These are phyloP conservation scores for Drosophila takahashii DNA, from an alignment of 1,140 invertebrate species.

Conservation along the genomic window DNA sequence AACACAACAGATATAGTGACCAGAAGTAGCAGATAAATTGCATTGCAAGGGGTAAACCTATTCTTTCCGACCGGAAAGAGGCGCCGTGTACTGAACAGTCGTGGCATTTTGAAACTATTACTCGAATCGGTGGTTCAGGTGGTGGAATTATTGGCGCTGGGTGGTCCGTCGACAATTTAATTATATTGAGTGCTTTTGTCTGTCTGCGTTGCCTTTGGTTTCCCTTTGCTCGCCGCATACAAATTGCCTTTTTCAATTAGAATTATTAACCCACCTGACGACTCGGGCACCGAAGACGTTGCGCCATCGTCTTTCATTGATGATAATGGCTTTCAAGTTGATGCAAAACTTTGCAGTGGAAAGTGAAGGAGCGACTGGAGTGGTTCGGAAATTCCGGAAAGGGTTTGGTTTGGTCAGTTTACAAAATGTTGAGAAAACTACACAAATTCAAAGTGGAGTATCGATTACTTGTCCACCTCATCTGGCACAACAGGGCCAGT, in stretches of 20 bases:
- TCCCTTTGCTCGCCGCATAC: constrained; percentile 60
- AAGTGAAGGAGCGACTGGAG: constrained; percentile 42
- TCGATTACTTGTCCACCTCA: constrained; percentile 22
- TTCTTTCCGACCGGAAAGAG: constrained; percentile 44
- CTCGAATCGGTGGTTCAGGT: constrained; percentile 25
- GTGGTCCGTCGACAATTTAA: constrained; percentile 64
- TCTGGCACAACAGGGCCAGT: not conserved
- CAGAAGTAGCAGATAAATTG: constrained; percentile 21
- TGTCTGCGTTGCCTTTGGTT: constrained; percentile 31
- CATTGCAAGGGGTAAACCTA: constrained; percentile 57
- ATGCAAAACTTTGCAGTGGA: constrained; percentile 63
- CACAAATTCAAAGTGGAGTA: constrained; percentile 16
- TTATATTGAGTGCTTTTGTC: constrained; percentile 80
- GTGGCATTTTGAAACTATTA: constrained; percentile 54
- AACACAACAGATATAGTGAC: constrained; percentile 24
- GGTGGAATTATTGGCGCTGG: constrained; percentile 11
- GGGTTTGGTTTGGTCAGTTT: constrained; percentile 26
- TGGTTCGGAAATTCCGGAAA: constrained; percentile 13
- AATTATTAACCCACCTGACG: constrained; percentile 73
- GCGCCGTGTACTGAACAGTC: constrained; percentile 50
- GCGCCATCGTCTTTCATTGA: constrained; percentile 32
- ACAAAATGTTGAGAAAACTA: not conserved
- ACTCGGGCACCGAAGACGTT: constrained; percentile 28
- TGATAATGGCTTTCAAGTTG: constrained; percentile 42
- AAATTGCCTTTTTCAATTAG: constrained; percentile 82